Evolutionary conservation across 2,113 vertebrate species (phyloP).

Genomic region (Isurus oxyrinchus): DNA sequence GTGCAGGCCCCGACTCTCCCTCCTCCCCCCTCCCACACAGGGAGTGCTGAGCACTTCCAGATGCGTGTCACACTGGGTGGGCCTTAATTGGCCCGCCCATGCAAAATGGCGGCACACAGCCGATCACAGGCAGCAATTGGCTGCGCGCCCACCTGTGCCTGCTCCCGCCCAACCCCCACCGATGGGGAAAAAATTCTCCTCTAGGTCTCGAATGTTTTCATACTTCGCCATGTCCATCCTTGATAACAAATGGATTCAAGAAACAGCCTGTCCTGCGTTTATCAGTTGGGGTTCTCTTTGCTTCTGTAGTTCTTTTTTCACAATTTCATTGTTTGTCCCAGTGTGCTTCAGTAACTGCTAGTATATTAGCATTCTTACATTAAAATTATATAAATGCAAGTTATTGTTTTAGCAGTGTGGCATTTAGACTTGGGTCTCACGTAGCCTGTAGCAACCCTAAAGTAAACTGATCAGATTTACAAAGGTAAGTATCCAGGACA

Average conservation of each 20-base stretch:
- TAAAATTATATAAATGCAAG: neutral
- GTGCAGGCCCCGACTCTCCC: too few species aligned
- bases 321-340: neutral
- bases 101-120: too few species aligned
- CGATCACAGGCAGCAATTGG: too few species aligned
- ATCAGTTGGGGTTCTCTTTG: neutral
- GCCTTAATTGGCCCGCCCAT: too few species aligned
- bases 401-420: neutral
- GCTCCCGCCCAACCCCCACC: too few species aligned
- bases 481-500: neutral
- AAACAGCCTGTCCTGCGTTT: neutral
- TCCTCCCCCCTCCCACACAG: too few species aligned
- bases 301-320: neutral
- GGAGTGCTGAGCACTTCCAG: too few species aligned
- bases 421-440: neutral
- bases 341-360: neutral
- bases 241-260: neutral
- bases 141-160: too few species aligned
- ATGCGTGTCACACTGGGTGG: too few species aligned
- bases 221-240: neutral
- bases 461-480: neutral
- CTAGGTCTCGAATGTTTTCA: neutral
- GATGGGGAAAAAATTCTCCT: too few species aligned
- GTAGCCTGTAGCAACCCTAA: neutral
- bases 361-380: neutral